Percentiles rank a stretch among this genome's conserved stretches.
Evolutionary conservation across 1,140 invertebrate genomes (phyloP).

Genomic region (Diuraphis noxia): DNA sequence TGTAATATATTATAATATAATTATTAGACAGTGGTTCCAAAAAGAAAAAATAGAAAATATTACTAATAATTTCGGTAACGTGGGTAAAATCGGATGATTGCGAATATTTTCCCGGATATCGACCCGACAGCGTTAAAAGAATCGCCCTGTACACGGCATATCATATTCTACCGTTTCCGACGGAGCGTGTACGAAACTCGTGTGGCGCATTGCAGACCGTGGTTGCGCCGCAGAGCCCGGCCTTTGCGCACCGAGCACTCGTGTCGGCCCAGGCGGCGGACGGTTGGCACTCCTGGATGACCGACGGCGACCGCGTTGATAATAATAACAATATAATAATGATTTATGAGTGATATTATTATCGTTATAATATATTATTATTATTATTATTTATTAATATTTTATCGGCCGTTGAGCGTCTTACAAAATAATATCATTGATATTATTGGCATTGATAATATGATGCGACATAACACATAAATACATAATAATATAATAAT

Average conservation of each 20-base stretch:
- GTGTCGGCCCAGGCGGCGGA: neutral
- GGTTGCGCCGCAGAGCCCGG: neutral
- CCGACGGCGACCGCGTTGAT: neutral
- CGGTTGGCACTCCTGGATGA: neutral
- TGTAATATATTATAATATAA: neutral
- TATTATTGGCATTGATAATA: neutral
- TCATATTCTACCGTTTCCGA: neutral
- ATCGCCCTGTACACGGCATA: neutral
- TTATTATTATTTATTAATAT: neutral
- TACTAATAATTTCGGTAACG: neutral
- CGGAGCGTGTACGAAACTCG: neutral
- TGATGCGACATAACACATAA: neutral
- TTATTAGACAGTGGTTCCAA: neutral
- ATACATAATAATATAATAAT: neutral
- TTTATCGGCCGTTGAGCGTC: neutral
- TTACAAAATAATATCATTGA: neutral
- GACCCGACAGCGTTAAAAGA: neutral
- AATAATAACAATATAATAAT: neutral
- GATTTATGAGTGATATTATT: neutral
- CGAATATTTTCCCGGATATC: neutral
- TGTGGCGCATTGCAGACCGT: slow-evolving; percentile 33
- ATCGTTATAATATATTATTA: slow-evolving; percentile 3
- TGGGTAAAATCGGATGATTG: neutral
- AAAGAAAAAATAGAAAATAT: neutral
- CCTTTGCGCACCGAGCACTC: neutral